phyloP scores from a whole-genome alignment of 2,888 invertebrate genomes.

The Hipparchia semele region DNA sequence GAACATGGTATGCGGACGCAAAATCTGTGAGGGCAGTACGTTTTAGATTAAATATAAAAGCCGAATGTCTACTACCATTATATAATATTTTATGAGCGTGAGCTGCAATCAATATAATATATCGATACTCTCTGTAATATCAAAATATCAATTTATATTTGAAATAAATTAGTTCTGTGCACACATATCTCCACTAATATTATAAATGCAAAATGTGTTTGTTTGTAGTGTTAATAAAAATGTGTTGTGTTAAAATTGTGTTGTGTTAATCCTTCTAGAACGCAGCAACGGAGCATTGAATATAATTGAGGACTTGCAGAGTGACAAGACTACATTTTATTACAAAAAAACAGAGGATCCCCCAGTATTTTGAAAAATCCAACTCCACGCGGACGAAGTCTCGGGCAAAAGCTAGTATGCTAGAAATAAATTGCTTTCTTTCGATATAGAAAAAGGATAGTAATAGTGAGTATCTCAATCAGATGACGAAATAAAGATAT shows the following conservation, averaged over 20 bases:
- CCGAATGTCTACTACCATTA: not conserved
- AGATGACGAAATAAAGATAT: not conserved
- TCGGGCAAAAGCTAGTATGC: no score
- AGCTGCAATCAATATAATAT: not conserved
- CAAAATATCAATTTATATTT: not conserved
- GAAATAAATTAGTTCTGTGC: not conserved
- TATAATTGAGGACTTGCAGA: no score
- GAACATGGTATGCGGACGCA: constrained; percentile 29
- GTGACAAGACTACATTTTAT: no score
- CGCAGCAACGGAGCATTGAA: no score
- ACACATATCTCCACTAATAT: no score
- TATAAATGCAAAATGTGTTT: no score
- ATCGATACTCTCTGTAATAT: not conserved
- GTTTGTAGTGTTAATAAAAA: no score
- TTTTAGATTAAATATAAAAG: constrained; percentile 33
- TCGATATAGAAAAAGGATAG: not conserved
- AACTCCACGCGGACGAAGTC: no score
- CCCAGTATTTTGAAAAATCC: no score
- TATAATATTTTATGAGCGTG: not conserved
- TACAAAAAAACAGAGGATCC: no score
- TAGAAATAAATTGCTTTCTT: not conserved
- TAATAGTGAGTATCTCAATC: not conserved
- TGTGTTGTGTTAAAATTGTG: no score
- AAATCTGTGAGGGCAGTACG: constrained; percentile 27
- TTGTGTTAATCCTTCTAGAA: no score